These are phyloP conservation scores for Lerista edwardsae DNA, from an alignment of 2,797 vertebrate species.

Conservation along the genomic window DNA sequence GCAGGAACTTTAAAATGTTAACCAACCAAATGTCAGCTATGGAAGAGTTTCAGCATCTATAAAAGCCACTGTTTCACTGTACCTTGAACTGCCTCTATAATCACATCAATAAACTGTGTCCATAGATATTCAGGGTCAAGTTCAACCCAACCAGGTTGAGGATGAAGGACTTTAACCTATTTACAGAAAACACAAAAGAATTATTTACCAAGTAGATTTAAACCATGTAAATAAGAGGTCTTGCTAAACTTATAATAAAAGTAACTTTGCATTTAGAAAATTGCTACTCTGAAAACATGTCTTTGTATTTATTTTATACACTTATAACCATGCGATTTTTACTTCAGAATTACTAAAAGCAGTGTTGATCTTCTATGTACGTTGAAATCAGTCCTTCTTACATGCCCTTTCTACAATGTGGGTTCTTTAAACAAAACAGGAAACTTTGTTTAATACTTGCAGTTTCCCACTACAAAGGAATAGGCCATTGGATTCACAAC, in stretches of 20 bases:
- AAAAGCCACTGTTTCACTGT: constrained; percentile 38
- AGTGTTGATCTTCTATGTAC: not conserved
- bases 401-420: too few species aligned
- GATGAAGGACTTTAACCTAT: constrained; percentile 86
- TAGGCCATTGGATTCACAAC: too few species aligned
- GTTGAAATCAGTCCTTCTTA: too few species aligned
- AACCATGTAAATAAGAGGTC: not conserved
- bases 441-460: too few species aligned
- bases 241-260: not conserved
- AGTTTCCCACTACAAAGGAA: too few species aligned
- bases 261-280: not conserved
- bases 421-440: too few species aligned
- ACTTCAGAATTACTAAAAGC: not conserved
- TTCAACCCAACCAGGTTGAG: constrained; percentile 87
- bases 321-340: not conserved
- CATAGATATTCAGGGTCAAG: constrained; percentile 90
- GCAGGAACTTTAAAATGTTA: not conserved
- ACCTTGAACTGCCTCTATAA: constrained; percentile 92
- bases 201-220: not conserved
- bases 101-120: constrained; percentile 85
- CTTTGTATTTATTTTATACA: not conserved
- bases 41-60: not conserved
- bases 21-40: not conserved
- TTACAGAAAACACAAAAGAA: constrained; percentile 36
- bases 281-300: not conserved